Percentiles rank a stretch among this genome's conserved stretches.
Conservation (phyloP, 2,797 vertebrate species). For the Coregonus ussuriensis region DNA sequence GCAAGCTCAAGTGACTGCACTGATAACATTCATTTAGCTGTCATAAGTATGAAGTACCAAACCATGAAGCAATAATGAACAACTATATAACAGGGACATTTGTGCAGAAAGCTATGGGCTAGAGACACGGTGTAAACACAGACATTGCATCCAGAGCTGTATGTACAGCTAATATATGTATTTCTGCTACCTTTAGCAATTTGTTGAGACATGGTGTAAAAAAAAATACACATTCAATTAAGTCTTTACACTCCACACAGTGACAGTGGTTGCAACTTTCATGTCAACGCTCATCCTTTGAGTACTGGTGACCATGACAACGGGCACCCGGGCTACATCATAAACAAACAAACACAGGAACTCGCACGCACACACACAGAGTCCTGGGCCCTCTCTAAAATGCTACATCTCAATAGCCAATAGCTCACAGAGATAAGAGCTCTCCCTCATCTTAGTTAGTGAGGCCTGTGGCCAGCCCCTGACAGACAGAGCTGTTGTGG, state of each 20-base stretch:
- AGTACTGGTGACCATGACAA: constrained; percentile 11
- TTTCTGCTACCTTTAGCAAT: neutral
- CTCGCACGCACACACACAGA: neutral
- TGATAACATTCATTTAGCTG: neutral
- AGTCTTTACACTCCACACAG: neutral
- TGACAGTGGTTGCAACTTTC: neutral
- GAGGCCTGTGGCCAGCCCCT: neutral
- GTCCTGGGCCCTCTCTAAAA: neutral
- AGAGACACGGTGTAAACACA: neutral
- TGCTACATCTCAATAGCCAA: neutral
- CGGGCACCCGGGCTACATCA: neutral
- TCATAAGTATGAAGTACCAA: neutral
- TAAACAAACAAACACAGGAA: neutral
- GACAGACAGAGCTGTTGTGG: neutral
- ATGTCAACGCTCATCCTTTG: neutral
- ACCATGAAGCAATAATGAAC: neutral
- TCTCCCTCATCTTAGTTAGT: neutral
- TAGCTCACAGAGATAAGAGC: neutral
- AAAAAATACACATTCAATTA: neutral
- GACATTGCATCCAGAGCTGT: neutral
- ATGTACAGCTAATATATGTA: neutral
- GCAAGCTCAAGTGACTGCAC: neutral
- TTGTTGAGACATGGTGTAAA: neutral
- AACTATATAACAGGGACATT: neutral
- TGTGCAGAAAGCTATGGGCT: neutral